Conservation (phyloP, 2,888 invertebrate species). For the Ditylenchus weischeri region DNA sequence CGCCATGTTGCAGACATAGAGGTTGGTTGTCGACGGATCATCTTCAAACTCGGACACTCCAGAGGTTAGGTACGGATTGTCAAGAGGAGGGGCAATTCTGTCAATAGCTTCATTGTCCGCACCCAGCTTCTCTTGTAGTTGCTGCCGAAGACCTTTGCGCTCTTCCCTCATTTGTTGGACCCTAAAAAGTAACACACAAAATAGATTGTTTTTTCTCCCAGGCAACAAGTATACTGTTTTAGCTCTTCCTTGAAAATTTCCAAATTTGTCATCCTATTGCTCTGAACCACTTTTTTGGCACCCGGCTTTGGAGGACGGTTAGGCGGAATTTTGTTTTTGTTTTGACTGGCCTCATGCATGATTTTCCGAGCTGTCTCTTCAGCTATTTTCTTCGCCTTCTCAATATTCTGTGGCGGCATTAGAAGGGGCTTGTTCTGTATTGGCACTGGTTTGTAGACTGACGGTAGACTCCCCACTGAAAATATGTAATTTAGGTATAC, state of each 20-base stretch:
- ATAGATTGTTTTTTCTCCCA: not conserved
- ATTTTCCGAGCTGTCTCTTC: slow-evolving; percentile 51
- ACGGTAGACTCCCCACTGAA: slow-evolving; percentile 26
- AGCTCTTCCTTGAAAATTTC: slow-evolving; percentile 97
- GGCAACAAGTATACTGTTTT: slow-evolving; percentile 71
- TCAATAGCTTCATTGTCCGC: slow-evolving; percentile 34
- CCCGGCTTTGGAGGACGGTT: slow-evolving; percentile 69
- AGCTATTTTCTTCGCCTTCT: slow-evolving; percentile 49
- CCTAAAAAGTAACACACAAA: slow-evolving; percentile 63
- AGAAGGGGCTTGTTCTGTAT: slow-evolving; percentile 24
- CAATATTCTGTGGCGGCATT: slow-evolving; percentile 26
- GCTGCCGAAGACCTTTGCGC: slow-evolving; percentile 74
- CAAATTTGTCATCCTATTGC: slow-evolving; percentile 91
- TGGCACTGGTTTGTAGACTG: slow-evolving; percentile 33
- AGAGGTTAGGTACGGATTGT: slow-evolving; percentile 47
- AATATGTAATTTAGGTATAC: not conserved
- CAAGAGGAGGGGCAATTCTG: slow-evolving; percentile 45
- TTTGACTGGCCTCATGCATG: slow-evolving; percentile 27
- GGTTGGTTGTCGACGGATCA: slow-evolving; percentile 94
- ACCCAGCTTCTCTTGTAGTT: slow-evolving; percentile 61
- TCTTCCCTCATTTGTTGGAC: slow-evolving; percentile 96
- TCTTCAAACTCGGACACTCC: slow-evolving; percentile 83
- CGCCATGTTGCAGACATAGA: slow-evolving; percentile 93
- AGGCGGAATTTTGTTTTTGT: slow-evolving; percentile 28
- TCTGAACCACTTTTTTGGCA: slow-evolving; percentile 57